Base-by-base conservation (phyloP, 2,113 vertebrate genomes). In the Puma concolor region DNA sequence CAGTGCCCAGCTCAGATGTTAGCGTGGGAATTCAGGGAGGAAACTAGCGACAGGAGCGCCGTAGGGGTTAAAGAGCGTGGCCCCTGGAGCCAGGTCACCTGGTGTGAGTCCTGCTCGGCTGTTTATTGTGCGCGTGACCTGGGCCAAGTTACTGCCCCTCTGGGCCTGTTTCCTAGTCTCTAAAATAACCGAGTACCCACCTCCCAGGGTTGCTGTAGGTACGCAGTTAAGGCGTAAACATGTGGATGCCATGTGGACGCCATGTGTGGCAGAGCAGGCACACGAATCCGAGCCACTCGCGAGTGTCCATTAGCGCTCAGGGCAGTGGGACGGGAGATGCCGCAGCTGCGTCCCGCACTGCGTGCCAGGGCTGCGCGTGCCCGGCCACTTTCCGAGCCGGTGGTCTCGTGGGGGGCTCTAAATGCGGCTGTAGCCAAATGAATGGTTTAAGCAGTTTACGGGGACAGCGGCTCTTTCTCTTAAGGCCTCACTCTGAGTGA, bases 311-410 rank as follows among this genome's bases (percentile, higher is more conserved):
- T 29, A 21, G 23, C 10, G 36, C 48, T 27, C 2, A 5, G 71
- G 13, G 16, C 31, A 38, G 29, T 36, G 14, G n/a, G 17, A 1
- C 14, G 0, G 7, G 41, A 4, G 4, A 7, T 14, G 2, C 14
- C 1, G 1, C 8, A 25, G 41, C 14, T 14, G 9, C 27, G 25
- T 44, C 52, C 4, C 29, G 12, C 21, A 0, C 29, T 13, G 44
- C 4, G 0, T 33, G 1, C 44, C 19, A 31, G 23, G 52, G 33
- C 74, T 50, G 21, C 31, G 17, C 16, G 15, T 48, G 5, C 17
- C 8, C 6, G 19, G 31, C 69, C 33, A 14, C 31, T 85, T 64
- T 48, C 19, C 27, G 11, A 9, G 50, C 48, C 67, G 66, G 23
- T 8, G n/a, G 1, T 50, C 72, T 90, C 36, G 4, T 10, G 44